Percentiles rank a stretch among this genome's conserved stretches.
Conservation (phyloP, 1,140 invertebrate genomes). For the Dolichoris vasculosae region DNA sequence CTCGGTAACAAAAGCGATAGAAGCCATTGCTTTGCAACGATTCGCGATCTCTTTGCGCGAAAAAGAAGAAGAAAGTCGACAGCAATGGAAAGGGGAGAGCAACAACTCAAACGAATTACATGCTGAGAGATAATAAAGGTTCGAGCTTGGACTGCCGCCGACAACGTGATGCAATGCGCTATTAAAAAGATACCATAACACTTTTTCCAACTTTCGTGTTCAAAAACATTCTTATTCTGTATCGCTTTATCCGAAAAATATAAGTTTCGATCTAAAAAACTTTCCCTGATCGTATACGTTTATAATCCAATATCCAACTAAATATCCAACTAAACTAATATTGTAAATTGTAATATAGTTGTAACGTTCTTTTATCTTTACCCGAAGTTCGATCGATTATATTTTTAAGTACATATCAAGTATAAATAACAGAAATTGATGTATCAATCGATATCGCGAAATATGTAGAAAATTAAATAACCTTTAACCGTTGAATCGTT, state of each 20-base stretch:
- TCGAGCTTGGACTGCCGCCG: not conserved
- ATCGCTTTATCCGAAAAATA: not conserved
- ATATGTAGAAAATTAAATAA: no score
- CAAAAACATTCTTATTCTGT: not conserved
- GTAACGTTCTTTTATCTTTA: no score
- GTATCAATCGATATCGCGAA: no score
- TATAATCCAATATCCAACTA: no score
- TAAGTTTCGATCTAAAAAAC: not conserved
- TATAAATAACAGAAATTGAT: no score
- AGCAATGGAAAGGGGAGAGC: not conserved
- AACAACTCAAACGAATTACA: slow-evolving; percentile 31
- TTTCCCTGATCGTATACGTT: no score
- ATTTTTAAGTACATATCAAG: no score
- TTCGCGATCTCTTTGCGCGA: slow-evolving; percentile 3
- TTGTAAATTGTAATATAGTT: no score
- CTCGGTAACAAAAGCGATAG: not conserved
- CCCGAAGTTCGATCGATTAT: no score
- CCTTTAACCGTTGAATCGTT: no score
- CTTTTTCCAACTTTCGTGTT: not conserved
- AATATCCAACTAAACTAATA: no score
- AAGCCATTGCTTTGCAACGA: not conserved
- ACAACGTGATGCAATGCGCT: not conserved
- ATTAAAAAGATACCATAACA: not conserved
- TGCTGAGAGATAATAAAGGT: slow-evolving; percentile 17
- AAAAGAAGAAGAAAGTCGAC: not conserved